phyloP scores from a whole-genome alignment of 1,140 invertebrate species.

The Steinernema khuongi region DNA sequence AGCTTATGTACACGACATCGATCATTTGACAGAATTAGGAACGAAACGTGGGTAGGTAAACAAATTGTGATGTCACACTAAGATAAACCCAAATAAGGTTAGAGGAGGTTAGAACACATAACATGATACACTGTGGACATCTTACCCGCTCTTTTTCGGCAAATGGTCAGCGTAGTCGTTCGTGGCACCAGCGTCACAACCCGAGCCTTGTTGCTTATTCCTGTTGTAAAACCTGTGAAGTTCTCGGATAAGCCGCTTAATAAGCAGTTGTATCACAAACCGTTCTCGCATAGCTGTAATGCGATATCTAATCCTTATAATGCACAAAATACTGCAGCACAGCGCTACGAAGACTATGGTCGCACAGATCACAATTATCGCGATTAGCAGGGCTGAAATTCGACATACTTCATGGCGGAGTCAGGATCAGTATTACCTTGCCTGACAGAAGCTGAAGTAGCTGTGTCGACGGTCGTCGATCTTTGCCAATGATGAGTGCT shows the following conservation, averaged over 20 bases:
- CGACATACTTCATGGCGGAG: not conserved
- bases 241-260: not conserved
- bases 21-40: too few relatives aligned
- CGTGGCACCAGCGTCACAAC: not conserved
- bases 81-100: too few relatives aligned
- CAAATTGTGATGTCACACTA: too few relatives aligned
- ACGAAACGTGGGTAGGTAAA: too few relatives aligned
- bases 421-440: not conserved
- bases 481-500: too few relatives aligned
- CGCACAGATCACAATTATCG: not conserved
- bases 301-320: not conserved
- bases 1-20: too few relatives aligned
- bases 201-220: not conserved
- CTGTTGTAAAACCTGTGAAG: not conserved
- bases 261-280: constrained; percentile 1
- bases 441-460: constrained; percentile 1
- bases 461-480: not conserved
- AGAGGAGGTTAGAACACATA: too few relatives aligned
- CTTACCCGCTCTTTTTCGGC: not conserved
- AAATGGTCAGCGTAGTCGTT: not conserved
- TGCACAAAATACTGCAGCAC: not conserved
- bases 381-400: not conserved
- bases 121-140: too few relatives aligned
- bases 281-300: not conserved
- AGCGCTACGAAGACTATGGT: not conserved